Evolutionary conservation across 2,113 vertebrate species (phyloP).

Genomic region (Nyctibius bracteatus): DNA sequence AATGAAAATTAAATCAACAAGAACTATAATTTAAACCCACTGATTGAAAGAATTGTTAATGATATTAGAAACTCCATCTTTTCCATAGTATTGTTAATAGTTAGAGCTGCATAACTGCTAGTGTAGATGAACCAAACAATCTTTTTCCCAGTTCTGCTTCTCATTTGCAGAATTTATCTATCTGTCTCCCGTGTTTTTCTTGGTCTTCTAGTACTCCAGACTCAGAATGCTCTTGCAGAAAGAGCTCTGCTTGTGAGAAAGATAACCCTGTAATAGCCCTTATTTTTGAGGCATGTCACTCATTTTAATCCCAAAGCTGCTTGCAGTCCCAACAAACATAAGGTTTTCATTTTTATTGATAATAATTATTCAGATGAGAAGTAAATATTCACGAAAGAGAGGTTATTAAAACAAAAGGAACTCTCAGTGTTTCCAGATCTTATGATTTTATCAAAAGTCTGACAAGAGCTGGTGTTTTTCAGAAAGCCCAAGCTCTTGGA

Average conservation of each 20-base stretch:
- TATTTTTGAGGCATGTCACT: slow-evolving; percentile 24
- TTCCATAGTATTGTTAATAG: background rate
- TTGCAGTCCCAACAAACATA: background rate
- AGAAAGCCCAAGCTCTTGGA: background rate
- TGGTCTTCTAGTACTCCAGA: background rate
- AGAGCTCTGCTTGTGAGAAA: background rate
- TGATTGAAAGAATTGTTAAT: background rate
- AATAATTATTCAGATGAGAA: slow-evolving; percentile 34
- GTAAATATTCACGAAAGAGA: slow-evolving; percentile 29
- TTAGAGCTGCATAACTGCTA: background rate
- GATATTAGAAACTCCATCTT: background rate
- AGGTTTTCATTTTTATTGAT: slow-evolving; percentile 21
- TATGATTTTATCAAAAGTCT: slow-evolving; percentile 5
- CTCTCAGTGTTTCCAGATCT: background rate
- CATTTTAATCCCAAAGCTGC: slow-evolving; percentile 47
- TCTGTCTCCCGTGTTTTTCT: no score
- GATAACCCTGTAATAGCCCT: background rate
- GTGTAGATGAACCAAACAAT: background rate
- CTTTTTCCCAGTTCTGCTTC: background rate
- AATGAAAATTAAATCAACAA: background rate
- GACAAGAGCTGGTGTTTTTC: slow-evolving; percentile 9
- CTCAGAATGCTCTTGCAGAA: background rate
- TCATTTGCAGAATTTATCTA: background rate
- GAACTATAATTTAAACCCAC: background rate
- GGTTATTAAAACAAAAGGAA: slow-evolving; percentile 37